These are phyloP conservation scores for Orthosia gracilis DNA, from an alignment of 2,888 invertebrate genomes.

Conservation along the genomic window DNA sequence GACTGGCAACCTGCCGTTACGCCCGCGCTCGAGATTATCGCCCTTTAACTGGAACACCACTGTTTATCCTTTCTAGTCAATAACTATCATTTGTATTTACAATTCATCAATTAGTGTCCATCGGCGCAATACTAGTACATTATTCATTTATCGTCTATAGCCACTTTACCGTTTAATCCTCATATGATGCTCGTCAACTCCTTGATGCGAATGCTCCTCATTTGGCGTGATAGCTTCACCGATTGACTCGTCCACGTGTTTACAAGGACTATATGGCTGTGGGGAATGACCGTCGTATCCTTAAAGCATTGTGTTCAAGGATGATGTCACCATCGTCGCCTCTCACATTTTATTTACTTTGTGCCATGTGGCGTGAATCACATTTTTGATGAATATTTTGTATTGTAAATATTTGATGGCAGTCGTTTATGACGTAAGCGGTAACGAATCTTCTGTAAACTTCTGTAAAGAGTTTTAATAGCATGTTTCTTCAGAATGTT, in stretches of 20 bases:
- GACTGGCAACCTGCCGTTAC: constrained; percentile 40
- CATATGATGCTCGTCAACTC: constrained; percentile 22
- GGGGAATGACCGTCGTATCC: constrained; percentile 71
- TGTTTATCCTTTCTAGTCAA: constrained; percentile 70
- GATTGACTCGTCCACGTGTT: constrained; percentile 31
- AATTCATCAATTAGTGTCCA: constrained; percentile 48
- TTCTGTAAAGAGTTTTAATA: constrained; percentile 30
- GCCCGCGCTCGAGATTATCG: constrained; percentile 71
- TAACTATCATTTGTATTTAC: constrained; percentile 44
- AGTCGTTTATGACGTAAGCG: constrained; percentile 31
- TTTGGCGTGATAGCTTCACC: constrained; percentile 38
- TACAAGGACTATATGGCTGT: constrained; percentile 42
- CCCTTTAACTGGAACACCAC: constrained; percentile 75
- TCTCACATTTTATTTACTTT: constrained; percentile 67
- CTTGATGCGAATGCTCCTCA: constrained; percentile 17
- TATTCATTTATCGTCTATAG: constrained; percentile 35
- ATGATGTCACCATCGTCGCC: constrained; percentile 72
- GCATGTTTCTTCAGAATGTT: constrained; percentile 48
- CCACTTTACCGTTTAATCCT: constrained; percentile 21
- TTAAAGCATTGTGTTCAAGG: constrained; percentile 63
- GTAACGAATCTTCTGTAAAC: constrained; percentile 20
- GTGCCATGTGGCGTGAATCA: constrained; percentile 68
- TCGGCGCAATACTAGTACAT: constrained; percentile 25
- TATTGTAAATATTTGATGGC: constrained; percentile 63
- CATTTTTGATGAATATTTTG: constrained; percentile 58